Conservation (phyloP, 2,797 vertebrate genomes). For the Microctenopoma lineatum region DNA sequence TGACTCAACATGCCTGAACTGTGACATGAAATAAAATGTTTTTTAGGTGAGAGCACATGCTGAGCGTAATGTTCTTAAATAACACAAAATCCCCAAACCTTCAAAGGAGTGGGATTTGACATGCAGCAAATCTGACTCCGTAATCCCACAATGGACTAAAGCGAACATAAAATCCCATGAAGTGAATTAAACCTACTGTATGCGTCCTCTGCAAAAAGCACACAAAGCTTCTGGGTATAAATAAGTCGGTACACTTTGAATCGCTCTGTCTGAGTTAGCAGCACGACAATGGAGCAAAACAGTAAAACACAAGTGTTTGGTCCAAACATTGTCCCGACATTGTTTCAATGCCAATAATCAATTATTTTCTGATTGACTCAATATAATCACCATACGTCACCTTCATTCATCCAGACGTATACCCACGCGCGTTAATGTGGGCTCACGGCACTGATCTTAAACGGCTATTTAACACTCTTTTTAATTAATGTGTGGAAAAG, state of each 20-base stretch:
- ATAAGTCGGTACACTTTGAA: conserved; percentile 28
- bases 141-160: conserved; percentile 58
- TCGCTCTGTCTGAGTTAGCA: conserved; percentile 14
- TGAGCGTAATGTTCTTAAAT: conserved; percentile 29
- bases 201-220: conserved; percentile 32
- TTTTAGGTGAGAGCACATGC: conserved; percentile 36
- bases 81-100: conserved; percentile 46
- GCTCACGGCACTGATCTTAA: conserved; percentile 7
- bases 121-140: conserved; percentile 56
- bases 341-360: background rate
- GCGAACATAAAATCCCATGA: conserved; percentile 43
- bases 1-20: conserved; percentile 22
- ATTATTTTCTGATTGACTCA: conserved; percentile 6
- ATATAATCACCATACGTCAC: background rate
- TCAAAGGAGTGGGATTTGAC: conserved; percentile 54
- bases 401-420: conserved; percentile 8
- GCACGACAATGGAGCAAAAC: conserved; percentile 14
- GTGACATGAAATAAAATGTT: conserved; percentile 31
- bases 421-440: background rate
- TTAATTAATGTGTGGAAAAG: conserved; percentile 33
- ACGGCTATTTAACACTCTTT: conserved; percentile 35
- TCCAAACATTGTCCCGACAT: too few species aligned
- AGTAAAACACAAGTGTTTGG: background rate
- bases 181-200: conserved; percentile 59
- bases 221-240: conserved; percentile 38